Evolutionary conservation across 1,140 invertebrate species (phyloP), one percentile per base, ranked within the genome.

Genomic region (Heliconius nattereri): DNA sequence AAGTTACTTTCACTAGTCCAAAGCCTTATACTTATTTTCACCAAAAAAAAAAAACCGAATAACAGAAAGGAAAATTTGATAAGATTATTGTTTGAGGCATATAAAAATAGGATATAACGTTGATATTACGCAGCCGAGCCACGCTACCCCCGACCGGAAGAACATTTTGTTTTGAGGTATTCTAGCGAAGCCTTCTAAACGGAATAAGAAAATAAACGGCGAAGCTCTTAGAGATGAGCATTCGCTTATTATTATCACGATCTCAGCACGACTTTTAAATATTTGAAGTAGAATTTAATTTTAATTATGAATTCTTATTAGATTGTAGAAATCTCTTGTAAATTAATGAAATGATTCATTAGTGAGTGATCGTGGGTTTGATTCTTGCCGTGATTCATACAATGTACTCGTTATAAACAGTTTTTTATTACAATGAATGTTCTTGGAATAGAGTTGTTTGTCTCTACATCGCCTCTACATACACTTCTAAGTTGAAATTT

Each of bases 91-190:
- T 29, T 66, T 66, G 60, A 66, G 60, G 60, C 60, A 16, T 2
- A 66, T 66, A 26, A 66, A 66, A 66, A 66, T 66, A 29, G 60
- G 23, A 66, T 66, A 66, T 66, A 66, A 66, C 23, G 23, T 66
- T 66, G 3, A 60, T 52, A 75, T 60, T 75, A 75, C 35, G 52
- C 35, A 57, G 23, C 73, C 73, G 13, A 77, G 66, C 54, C 76
- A 77, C 76, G 76, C 76, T 52, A 77, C 35, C 40, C 37, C 29
- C 57, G 57, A 66, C 66, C 66, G 70, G 57, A 75, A 70, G 76
- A 71, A 35, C 45, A 77, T 23, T 71, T 77, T 71, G 76, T 77
- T 77, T 52, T 71, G 45, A 77, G 66, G 40, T 60, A 77, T 71
- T 77, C 76, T 37, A 37, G 74, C 60, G 60, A 60, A 23, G 52